Evolutionary conservation across 2,888 invertebrate genomes (phyloP), one percentile per base, ranked within the genome.

Genomic region (Limnephilus marmoratus): DNA sequence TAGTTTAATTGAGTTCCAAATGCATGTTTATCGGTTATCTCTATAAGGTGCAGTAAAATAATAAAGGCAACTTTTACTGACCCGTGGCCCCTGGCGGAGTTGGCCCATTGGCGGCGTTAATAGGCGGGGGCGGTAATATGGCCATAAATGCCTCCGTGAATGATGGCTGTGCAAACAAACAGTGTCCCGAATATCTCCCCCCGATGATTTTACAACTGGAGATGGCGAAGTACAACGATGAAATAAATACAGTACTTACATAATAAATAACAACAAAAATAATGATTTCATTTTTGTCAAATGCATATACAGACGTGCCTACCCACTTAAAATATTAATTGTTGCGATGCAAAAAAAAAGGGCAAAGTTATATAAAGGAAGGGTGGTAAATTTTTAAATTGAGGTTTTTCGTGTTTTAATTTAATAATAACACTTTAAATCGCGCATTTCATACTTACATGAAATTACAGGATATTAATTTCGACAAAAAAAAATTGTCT

Each of bases 111-210:
- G 88, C 80, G 68, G 92, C 91, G 93, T 93, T 93, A 93, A 93
- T 92, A 93, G 91, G 37, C 90, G 13, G 93, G 92, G 91, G 49
- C 91, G 68, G 92, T 92, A 93, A 92, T 92, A 92, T 92, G 90
- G 91, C 92, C 90, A 92, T 93, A 92, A 93, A 92, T 93, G 92
- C 91, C 92, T 86, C 85, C 91, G 53, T 91, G 91, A 92, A 89
- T 92, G 90, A 92, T 92, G 90, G 91, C 91, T 93, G 91, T 86
- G 93, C 93, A 93, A 93, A 93, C 92, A 93, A 91, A 92, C 92
- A 87, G 92, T 92, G 91, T 91, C 91, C 90, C 53, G 92, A 90
- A 91, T 91, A 81, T 90, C 85, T 90, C 93, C 92, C 91, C 88
- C 68, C 4, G 24, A 68, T n/a, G 68, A 68, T 68, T 68, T 68